phyloP scores from a whole-genome alignment of 2,797 vertebrate species.

The Todus mexicanus region DNA sequence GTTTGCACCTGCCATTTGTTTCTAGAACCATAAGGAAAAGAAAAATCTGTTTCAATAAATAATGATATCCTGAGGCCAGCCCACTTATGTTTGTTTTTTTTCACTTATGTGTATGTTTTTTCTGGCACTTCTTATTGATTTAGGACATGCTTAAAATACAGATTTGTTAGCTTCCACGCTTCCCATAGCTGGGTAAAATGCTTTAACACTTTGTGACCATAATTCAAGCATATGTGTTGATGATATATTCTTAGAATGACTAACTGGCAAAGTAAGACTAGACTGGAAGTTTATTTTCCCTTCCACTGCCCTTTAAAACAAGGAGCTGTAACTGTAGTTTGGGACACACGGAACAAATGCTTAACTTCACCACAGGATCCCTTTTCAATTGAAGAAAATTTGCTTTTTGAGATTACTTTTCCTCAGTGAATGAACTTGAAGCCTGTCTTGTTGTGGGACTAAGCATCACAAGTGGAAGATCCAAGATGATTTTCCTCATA shows the following conservation, averaged over 20 bases:
- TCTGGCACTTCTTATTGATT: conserved; percentile 2
- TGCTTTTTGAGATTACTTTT: background rate
- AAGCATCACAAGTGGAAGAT: background rate
- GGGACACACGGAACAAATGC: background rate
- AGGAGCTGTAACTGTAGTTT: background rate
- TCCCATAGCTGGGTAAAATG: background rate
- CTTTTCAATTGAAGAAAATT: background rate
- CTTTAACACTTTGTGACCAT: background rate
- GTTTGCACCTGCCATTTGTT: conserved; percentile 27
- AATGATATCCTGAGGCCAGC: conserved; percentile 8
- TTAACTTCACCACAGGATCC: background rate
- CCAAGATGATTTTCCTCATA: background rate
- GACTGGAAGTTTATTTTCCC: background rate
- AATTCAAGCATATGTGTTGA: background rate
- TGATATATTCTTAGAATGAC: background rate
- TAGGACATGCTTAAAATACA: background rate
- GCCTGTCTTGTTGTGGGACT: background rate
- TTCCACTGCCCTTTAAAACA: background rate
- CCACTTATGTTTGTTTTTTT: conserved; percentile 5
- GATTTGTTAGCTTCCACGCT: background rate
- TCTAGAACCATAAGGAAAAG: conserved; percentile 11
- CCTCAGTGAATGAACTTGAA: background rate
- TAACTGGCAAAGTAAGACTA: background rate
- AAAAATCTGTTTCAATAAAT: conserved; percentile 34
- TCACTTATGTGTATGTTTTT: background rate